phyloP scores from a whole-genome alignment of 2,888 invertebrate genomes.

The Synergus itoensis region DNA sequence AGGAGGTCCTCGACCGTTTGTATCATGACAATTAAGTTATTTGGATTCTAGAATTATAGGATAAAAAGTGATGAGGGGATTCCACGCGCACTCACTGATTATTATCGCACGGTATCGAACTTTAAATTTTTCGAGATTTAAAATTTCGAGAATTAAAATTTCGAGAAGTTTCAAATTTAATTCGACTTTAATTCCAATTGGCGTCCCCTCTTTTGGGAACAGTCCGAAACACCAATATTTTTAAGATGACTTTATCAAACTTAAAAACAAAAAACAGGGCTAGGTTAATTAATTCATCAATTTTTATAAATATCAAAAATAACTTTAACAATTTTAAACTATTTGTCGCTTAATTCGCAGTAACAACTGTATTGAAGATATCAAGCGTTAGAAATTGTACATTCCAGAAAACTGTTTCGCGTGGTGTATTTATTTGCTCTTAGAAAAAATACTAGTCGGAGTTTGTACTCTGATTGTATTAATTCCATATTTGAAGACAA shows the following conservation, averaged over 20 bases:
- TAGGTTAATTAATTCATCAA: conserved; percentile 12
- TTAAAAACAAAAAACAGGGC: not conserved
- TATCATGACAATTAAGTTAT: conserved; percentile 51
- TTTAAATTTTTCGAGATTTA: not conserved
- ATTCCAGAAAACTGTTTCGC: conserved; percentile 36
- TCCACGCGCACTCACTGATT: conserved; percentile 44
- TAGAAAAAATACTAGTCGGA: conserved; percentile 15
- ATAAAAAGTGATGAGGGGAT: not conserved
- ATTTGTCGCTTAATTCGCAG: not conserved
- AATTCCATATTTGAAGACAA: conserved; percentile 37
- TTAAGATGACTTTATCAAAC: not conserved
- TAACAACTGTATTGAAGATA: not conserved
- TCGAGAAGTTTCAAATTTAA: not conserved
- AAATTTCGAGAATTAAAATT: not conserved
- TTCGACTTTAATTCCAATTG: not conserved
- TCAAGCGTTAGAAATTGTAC: conserved; percentile 21
- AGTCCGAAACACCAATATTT: conserved; percentile 6
- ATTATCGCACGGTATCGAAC: conserved; percentile 33
- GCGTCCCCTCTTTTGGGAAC: not conserved
- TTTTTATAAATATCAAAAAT: conserved; percentile 17
- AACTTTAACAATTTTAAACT: conserved; percentile 13
- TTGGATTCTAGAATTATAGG: not conserved
- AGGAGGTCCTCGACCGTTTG: conserved; percentile 58
- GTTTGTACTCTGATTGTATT: conserved; percentile 14
- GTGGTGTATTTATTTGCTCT: conserved; percentile 31